A percentile compares a stretch with the other conserved stretches of the same genome.
These are phyloP conservation scores for Cromileptes altivelis DNA, from an alignment of 2,113 vertebrate species.

Conservation along the genomic window DNA sequence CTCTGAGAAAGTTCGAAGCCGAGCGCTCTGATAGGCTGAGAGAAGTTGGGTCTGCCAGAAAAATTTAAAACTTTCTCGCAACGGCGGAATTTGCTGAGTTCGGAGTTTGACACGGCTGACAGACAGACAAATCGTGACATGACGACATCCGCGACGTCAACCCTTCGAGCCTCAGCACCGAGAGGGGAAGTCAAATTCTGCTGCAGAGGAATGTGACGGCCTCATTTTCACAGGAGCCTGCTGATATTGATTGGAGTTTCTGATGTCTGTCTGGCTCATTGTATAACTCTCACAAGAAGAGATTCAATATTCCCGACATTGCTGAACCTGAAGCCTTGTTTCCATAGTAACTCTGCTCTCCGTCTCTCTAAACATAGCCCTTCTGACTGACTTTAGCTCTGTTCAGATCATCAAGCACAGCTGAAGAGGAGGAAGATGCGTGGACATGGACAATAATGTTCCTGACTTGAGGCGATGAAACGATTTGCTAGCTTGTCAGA, in stretches of 20 bases:
- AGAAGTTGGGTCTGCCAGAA: constrained; percentile 68
- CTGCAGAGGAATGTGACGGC: constrained; percentile 64
- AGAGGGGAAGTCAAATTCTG: constrained; percentile 24
- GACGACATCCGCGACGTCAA: constrained; percentile 44
- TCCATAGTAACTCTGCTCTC: constrained; percentile 84
- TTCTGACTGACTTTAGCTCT: constrained; percentile 70
- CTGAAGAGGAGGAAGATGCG: constrained; percentile 71
- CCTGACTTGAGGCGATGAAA: constrained; percentile 64
- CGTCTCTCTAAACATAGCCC: constrained; percentile 79
- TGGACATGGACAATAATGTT: constrained; percentile 67
- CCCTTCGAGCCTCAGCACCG: not conserved
- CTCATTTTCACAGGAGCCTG: constrained; percentile 59
- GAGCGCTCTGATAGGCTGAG: constrained; percentile 46
- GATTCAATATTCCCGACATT: constrained; percentile 81
- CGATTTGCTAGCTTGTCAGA: constrained; percentile 53
- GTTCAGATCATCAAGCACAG: constrained; percentile 77
- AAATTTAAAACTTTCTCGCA: constrained; percentile 38
- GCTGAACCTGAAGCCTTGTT: constrained; percentile 82
- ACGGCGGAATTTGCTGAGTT: constrained; percentile 59
- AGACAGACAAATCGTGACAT: constrained; percentile 53
- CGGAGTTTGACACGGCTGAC: constrained; percentile 58
- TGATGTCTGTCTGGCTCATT: constrained; percentile 80
- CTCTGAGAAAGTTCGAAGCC: constrained; percentile 60
- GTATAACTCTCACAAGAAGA: constrained; percentile 81
- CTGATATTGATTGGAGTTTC: constrained; percentile 74